Base-by-base conservation (phyloP, 2,888 invertebrate genomes). In the Cerceris rybyensis region DNA sequence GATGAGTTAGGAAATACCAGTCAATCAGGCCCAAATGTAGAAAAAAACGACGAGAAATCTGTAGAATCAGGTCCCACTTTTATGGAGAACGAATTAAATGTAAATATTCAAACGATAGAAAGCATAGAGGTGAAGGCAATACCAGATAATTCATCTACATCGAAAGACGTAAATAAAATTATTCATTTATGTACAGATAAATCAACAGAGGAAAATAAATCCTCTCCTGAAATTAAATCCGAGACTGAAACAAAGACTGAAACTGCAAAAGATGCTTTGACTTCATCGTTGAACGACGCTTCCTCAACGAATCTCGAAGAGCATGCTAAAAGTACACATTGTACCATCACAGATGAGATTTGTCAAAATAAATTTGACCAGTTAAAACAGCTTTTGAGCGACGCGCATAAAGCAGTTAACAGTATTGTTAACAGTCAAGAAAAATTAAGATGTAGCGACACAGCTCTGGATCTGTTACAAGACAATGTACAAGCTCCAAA, bases 331-430 rank as follows among this genome's bases (percentile, higher is more conserved):
- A 41, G 14, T 9, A 14, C 65, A 1, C 72, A 81, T 28, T 75
- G 65, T 0, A 59, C 70, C 1, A 84, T 83, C 17, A 88, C 86
- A 7, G 87, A 85, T 11, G 90, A 89, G 8, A 84, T 89, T 57
- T 88, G 87, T 61, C 88, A 88, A 28, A 86, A 88, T 2, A 91
- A 90, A 49, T 82, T 91, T 54, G 86, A 90, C 5, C 89, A 91
- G 59, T 70, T 92, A 9, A 91, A 90, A 70, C 81, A 86, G 75
- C 74, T 91, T 0, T 64, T 91, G 42, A 81, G 80, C 52, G 86
- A 86, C 17, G 90, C 91, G 0, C 89, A 87, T 41, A 85, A 84
- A 67, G 86, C 91, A 17, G 87, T 89, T 0, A 83, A 88, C 17
- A 87, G 81, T 59, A 88, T 91, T 17, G 87, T 88, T 5, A 84